Evolutionary conservation across 2,113 vertebrate genomes (phyloP).

Genomic region (Fulmarus glacialis): DNA sequence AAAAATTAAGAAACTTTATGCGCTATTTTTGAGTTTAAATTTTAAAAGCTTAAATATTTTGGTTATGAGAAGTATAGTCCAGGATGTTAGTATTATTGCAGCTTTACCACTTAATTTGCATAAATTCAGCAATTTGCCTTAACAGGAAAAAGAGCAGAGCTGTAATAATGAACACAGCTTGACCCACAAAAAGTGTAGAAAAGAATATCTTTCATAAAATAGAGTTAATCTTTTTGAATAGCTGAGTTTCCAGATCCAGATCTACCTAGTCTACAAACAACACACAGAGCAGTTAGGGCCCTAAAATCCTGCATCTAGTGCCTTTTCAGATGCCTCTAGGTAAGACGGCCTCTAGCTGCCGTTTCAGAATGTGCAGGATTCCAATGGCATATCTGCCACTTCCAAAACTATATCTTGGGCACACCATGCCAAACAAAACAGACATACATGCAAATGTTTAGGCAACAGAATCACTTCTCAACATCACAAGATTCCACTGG

Average conservation of each 20-base stretch:
- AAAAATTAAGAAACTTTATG: not conserved
- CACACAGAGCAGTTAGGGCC: not conserved
- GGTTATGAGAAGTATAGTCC: not conserved
- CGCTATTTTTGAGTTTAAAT: not conserved
- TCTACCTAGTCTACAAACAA: not conserved
- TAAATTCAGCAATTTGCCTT: not conserved
- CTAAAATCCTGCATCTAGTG: not conserved
- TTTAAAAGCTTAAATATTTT: not conserved
- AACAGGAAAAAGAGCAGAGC: not conserved
- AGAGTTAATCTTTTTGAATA: not conserved
- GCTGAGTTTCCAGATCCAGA: not conserved
- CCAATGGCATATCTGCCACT: not conserved
- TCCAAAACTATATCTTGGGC: not conserved
- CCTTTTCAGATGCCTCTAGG: not conserved
- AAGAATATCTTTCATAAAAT: not conserved
- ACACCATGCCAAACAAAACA: not conserved
- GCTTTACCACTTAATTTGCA: not conserved
- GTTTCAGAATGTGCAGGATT: not conserved
- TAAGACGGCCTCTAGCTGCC: accelerated
- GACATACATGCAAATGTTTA: not conserved
- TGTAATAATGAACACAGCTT: not conserved
- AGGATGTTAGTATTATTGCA: not conserved
- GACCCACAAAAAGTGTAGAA: not conserved
- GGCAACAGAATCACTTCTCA: not conserved
- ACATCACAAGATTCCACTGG: not conserved